A percentile compares a stretch with the other conserved stretches of the same genome.
These are phyloP conservation scores for Pinctada fucata DNA, from an alignment of 2,888 invertebrate genomes.

Conservation along the genomic window DNA sequence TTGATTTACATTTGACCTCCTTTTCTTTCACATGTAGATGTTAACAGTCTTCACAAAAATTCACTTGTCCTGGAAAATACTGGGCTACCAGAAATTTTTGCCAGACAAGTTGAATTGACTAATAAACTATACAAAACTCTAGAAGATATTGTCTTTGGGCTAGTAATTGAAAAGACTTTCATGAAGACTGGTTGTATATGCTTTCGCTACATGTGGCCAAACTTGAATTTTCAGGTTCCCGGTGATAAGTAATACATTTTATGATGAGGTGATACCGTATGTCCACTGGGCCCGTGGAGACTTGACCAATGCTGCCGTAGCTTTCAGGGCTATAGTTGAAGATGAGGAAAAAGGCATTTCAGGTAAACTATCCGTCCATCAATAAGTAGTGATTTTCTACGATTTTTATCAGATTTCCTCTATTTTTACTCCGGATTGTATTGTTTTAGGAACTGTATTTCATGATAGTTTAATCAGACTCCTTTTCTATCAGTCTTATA, in stretches of 20 bases:
- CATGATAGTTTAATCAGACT: no score
- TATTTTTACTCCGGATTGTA: background rate
- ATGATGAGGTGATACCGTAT: constrained; percentile 29
- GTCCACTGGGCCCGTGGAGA: constrained; percentile 38
- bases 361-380: background rate
- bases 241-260: constrained; percentile 4
- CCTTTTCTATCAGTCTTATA: no score
- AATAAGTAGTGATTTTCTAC: background rate
- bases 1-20: no score
- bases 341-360: background rate
- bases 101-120: background rate
- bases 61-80: no score
- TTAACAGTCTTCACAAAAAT: no score
- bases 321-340: background rate
- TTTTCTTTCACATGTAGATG: no score
- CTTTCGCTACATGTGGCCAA: no score
- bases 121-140: background rate
- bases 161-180: no score
- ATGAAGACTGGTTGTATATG: no score
- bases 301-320: constrained; percentile 14
- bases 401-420: background rate
- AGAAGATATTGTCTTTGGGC: no score
- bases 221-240: constrained; percentile 11
- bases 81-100: no score
- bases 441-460: no score